Percentiles rank a stretch among this genome's conserved stretches.
Evolutionary conservation across 1,140 invertebrate genomes (phyloP).

Genomic region (Drosophila orosa): DNA sequence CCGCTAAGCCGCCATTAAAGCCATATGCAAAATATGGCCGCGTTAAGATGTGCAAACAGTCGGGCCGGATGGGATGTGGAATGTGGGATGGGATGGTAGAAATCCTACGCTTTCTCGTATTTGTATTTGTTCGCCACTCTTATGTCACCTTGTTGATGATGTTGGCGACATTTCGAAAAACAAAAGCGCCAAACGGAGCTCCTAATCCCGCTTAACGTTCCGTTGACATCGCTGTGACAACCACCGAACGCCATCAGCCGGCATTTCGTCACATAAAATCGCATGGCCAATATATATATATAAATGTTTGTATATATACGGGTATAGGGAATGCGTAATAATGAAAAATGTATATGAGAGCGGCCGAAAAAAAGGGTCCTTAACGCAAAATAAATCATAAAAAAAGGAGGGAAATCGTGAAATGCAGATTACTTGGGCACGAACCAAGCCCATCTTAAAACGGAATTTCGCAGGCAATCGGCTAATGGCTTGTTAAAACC

Average conservation of each 20-base stretch:
- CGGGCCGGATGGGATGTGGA: slow-evolving; percentile 1
- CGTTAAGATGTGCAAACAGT: slow-evolving; percentile 35
- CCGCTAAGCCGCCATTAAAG: slow-evolving; percentile 75
- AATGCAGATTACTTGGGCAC: slow-evolving; percentile 31
- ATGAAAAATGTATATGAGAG: slow-evolving; percentile 39
- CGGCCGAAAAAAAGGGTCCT: slow-evolving; percentile 24
- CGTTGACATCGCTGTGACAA: slow-evolving; percentile 68
- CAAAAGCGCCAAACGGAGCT: slow-evolving; percentile 54
- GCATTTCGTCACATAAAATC: slow-evolving; percentile 46
- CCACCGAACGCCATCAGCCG: slow-evolving; percentile 36
- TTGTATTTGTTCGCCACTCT: slow-evolving; percentile 48
- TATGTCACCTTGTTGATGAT: slow-evolving; percentile 71
- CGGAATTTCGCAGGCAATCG: slow-evolving; percentile 32
- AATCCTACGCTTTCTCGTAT: slow-evolving; percentile 24
- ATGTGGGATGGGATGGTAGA: slow-evolving; percentile 1
- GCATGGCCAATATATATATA: slow-evolving; percentile 39
- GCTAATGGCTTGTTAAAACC: slow-evolving; percentile 25
- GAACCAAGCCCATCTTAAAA: slow-evolving; percentile 5
- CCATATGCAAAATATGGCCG: slow-evolving; percentile 72
- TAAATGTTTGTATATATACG: neutral
- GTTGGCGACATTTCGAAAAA: slow-evolving; percentile 52
- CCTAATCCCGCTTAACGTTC: slow-evolving; percentile 75
- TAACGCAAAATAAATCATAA: slow-evolving; percentile 41
- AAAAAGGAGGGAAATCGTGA: slow-evolving; percentile 18
- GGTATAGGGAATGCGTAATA: slow-evolving; percentile 10